Percentiles rank a stretch among this genome's conserved stretches.
These are phyloP conservation scores for Dissostichus mawsoni DNA, from an alignment of 2,113 vertebrate species.

Conservation along the genomic window DNA sequence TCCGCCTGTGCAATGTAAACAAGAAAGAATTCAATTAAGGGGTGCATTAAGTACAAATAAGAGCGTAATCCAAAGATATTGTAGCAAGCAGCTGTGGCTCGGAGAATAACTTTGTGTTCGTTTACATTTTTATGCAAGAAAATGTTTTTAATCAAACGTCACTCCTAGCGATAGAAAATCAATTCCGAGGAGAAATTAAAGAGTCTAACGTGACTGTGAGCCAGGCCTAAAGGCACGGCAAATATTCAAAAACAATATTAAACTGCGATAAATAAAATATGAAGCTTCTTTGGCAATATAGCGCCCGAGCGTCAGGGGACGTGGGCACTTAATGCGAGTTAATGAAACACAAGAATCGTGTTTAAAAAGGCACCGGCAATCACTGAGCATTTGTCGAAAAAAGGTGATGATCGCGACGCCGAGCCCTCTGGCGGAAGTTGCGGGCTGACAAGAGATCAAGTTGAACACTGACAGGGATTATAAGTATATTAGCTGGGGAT, in stretches of 20 bases:
- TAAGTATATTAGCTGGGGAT: constrained; percentile 59
- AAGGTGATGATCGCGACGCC: constrained; percentile 64
- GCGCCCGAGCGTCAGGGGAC: constrained; percentile 72
- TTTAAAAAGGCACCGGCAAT: constrained; percentile 73
- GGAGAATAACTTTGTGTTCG: constrained; percentile 52
- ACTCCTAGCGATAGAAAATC: constrained; percentile 72
- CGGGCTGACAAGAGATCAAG: constrained; percentile 73
- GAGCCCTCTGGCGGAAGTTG: constrained; percentile 74
- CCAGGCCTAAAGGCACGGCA: constrained; percentile 77
- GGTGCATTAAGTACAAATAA: constrained; percentile 54
- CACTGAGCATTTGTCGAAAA: constrained; percentile 51
- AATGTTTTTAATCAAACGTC: constrained; percentile 78
- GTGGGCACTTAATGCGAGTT: constrained; percentile 79
- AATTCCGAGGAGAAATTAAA: constrained; percentile 83
- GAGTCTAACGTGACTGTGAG: constrained; percentile 70
- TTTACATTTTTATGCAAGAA: constrained; percentile 76
- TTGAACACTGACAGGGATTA: constrained; percentile 73
- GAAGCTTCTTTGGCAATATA: constrained; percentile 83
- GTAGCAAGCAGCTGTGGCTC: constrained; percentile 55
- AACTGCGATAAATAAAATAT: constrained; percentile 85
- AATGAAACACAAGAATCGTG: constrained; percentile 79
- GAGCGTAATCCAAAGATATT: constrained; percentile 69
- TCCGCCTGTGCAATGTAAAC: constrained; percentile 55
- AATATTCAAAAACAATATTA: constrained; percentile 86
- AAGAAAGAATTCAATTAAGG: constrained; percentile 73